These are phyloP conservation scores for Lydus trimaculatus DNA, from an alignment of 2,888 invertebrate species.

Conservation along the genomic window DNA sequence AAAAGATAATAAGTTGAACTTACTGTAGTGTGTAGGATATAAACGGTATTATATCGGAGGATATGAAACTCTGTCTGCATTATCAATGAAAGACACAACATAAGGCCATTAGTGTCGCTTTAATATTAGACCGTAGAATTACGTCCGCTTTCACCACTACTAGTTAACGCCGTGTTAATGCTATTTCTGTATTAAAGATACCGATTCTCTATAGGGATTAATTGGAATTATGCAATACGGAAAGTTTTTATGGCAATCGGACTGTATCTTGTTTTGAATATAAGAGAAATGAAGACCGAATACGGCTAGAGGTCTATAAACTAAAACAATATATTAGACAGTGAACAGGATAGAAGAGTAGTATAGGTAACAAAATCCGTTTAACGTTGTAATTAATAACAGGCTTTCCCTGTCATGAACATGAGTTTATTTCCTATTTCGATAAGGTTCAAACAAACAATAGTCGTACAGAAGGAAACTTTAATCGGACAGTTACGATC, in stretches of 20 bases:
- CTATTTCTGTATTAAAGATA: no score
- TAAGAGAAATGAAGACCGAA: background rate
- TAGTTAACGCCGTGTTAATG: no score
- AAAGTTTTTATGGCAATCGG: slow-evolving; percentile 21
- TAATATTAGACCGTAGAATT: background rate
- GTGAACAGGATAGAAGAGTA: background rate
- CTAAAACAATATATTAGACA: background rate
- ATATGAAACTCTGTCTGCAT: background rate
- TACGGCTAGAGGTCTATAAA: background rate
- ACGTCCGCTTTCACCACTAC: no score
- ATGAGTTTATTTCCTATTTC: slow-evolving; percentile 45
- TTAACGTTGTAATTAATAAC: slow-evolving; percentile 44
- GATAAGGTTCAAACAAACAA: slow-evolving; percentile 46
- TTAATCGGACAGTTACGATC: slow-evolving; percentile 39
- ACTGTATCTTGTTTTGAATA: slow-evolving; percentile 7
- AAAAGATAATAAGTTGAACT: background rate
- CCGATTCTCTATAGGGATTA: slow-evolving; percentile 14
- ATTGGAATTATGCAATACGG: slow-evolving; percentile 26
- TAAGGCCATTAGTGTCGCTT: background rate
- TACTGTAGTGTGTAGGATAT: background rate
- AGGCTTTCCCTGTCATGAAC: slow-evolving; percentile 29
- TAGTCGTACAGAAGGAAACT: slow-evolving; percentile 40
- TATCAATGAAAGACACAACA: slow-evolving; percentile 6
- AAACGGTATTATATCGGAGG: background rate
- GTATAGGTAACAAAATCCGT: slow-evolving; percentile 34